These are phyloP conservation scores for Chaetodon trifasciatus DNA, from an alignment of 2,797 vertebrate genomes.

Conservation along the genomic window DNA sequence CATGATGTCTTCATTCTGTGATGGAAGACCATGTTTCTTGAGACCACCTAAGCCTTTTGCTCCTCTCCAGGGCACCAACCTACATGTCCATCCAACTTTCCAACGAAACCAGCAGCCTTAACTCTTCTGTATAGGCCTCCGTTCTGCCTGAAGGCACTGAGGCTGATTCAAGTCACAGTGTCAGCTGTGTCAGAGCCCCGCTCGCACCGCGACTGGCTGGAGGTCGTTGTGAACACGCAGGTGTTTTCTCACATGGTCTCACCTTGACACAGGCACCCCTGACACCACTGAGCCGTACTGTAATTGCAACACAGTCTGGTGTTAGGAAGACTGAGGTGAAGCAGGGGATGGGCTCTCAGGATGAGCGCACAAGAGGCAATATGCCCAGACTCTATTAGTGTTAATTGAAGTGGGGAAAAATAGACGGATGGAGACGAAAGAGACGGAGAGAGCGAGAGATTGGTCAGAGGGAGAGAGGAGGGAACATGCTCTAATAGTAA, in stretches of 20 bases:
- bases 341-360: slow-evolving; percentile 48
- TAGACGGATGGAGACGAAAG: slow-evolving; percentile 28
- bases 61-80: slow-evolving; percentile 14
- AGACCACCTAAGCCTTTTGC: slow-evolving; percentile 36
- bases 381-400: slow-evolving; percentile 49
- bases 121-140: not conserved
- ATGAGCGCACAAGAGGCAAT: slow-evolving; percentile 45
- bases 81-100: slow-evolving; percentile 35
- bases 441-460: slow-evolving; percentile 14
- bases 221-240: slow-evolving; percentile 53
- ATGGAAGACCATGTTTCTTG: slow-evolving; percentile 25
- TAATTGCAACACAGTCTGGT: slow-evolving; percentile 56
- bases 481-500: slow-evolving; percentile 33
- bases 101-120: slow-evolving; percentile 25
- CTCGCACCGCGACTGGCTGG: slow-evolving; percentile 7
- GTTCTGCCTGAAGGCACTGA: slow-evolving; percentile 45
- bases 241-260: slow-evolving; percentile 64
- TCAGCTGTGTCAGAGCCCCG: slow-evolving; percentile 19
- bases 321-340: slow-evolving; percentile 42
- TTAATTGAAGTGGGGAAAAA: slow-evolving; percentile 69
- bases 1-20: slow-evolving; percentile 52
- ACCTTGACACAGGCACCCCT: slow-evolving; percentile 57
- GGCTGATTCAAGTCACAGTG: slow-evolving; percentile 47
- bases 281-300: slow-evolving; percentile 47
- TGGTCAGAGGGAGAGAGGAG: not conserved